Conservation (phyloP, 2,888 invertebrate genomes). For the Chirona hameri region DNA sequence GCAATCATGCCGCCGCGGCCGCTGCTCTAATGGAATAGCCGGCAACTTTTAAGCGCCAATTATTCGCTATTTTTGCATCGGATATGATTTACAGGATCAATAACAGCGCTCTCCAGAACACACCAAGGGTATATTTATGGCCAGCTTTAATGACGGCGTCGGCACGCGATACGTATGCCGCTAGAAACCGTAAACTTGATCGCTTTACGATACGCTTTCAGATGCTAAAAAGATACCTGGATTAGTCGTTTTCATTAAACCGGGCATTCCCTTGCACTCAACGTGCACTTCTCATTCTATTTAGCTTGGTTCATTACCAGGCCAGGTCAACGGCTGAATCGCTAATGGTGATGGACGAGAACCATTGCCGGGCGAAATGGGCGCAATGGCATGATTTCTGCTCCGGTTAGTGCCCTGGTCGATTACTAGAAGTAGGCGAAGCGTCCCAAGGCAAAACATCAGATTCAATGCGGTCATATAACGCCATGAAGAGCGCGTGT, state of each 20-base stretch:
- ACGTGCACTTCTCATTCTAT: slow-evolving; percentile 6
- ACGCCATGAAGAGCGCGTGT: too few species aligned
- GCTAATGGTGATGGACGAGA: not conserved
- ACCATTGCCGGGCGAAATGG: not conserved
- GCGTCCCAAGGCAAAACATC: not conserved
- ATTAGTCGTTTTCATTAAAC: not conserved
- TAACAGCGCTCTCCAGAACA: not conserved
- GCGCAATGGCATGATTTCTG: slow-evolving; percentile 2
- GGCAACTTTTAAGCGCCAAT: not conserved
- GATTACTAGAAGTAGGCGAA: not conserved
- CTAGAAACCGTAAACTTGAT: not conserved
- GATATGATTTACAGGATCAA: not conserved
- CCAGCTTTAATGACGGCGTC: not conserved
- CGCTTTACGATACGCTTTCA: not conserved
- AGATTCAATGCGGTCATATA: not conserved
- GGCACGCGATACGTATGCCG: slow-evolving; percentile 1
- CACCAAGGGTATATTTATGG: not conserved
- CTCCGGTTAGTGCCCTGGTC: not conserved
- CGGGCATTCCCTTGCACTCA: not conserved
- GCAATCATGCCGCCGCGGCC: not conserved
- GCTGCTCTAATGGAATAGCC: not conserved
- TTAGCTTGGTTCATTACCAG: not conserved
- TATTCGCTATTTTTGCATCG: slow-evolving; percentile 5
- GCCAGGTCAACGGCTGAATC: not conserved
- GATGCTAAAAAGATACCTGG: slow-evolving; percentile 22